A percentile compares a stretch with the other conserved stretches of the same genome.
Conservation (phyloP, 2,113 vertebrate species). For the Hiodon alosoides region DNA sequence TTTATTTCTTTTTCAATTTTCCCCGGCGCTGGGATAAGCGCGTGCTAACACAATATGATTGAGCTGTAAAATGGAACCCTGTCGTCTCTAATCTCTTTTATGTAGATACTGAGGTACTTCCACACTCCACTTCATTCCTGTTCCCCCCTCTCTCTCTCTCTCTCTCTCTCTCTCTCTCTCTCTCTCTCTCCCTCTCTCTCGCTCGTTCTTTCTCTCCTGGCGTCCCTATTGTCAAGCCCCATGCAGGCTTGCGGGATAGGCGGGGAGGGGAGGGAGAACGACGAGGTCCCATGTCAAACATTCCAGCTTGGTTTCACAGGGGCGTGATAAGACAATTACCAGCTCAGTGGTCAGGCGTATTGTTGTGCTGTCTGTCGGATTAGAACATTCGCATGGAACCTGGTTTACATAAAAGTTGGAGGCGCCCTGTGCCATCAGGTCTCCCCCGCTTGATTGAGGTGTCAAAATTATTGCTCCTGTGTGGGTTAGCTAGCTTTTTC, state of each 20-base stretch:
- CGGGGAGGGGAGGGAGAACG: conserved; percentile 55
- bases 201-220: conserved; percentile 37
- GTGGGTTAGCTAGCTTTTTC: no score
- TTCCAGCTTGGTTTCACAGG: conserved; percentile 70
- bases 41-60: conserved; percentile 94
- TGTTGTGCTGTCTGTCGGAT: conserved; percentile 69
- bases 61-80: conserved; percentile 95
- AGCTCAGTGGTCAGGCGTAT: conserved; percentile 60
- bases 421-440: conserved; percentile 36
- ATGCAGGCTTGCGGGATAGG: conserved; percentile 42
- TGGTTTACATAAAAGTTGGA: conserved; percentile 57
- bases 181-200: conserved; percentile 44
- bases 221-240: conserved; percentile 31
- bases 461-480: conserved; percentile 6
- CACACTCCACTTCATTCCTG: conserved; percentile 73
- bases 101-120: conserved; percentile 83
- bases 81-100: conserved; percentile 91
- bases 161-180: conserved; percentile 2
- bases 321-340: conserved; percentile 71
- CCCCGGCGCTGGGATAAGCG: conserved; percentile 89
- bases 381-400: conserved; percentile 71
- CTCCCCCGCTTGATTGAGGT: conserved; percentile 47
- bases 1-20: conserved; percentile 97
- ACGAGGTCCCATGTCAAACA: conserved; percentile 51
- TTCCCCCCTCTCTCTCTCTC: conserved; percentile 21